A percentile compares a stretch with the other conserved stretches of the same genome.
phyloP scores from a whole-genome alignment of 2,113 vertebrate species.

The Chloroceryle aenea region DNA sequence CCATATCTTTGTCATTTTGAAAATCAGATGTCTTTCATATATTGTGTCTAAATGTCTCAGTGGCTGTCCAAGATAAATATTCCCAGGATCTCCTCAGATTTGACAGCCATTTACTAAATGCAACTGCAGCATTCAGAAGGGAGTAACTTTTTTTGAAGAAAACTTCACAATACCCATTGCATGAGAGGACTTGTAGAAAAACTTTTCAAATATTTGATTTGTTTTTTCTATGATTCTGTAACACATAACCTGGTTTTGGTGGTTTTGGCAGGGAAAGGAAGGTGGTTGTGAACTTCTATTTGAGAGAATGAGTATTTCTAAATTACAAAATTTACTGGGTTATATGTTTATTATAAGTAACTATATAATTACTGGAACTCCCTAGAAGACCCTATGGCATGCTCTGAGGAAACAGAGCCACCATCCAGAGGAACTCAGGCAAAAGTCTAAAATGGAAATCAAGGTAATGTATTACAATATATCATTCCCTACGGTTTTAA shows the following conservation, averaged over 20 bases:
- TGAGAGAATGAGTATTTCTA: background rate
- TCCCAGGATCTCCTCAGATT: background rate
- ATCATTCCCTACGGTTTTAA: rapidly evolving
- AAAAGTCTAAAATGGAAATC: background rate
- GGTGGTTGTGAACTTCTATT: background rate
- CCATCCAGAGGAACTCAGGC: background rate
- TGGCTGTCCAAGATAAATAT: background rate
- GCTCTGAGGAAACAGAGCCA: background rate
- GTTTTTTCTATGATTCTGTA: background rate
- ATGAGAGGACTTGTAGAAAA: background rate
- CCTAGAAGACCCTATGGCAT: background rate
- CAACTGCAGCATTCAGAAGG: background rate
- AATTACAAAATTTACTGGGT: background rate
- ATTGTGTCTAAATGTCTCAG: background rate
- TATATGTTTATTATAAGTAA: background rate
- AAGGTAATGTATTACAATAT: background rate
- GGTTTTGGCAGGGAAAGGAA: background rate
- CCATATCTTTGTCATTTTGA: background rate
- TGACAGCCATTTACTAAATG: background rate
- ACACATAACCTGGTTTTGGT: background rate
- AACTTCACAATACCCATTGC: background rate
- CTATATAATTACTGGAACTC: background rate
- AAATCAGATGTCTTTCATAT: background rate
- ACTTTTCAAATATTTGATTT: background rate
- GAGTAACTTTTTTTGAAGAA: background rate